Evolutionary conservation across 2,888 invertebrate genomes (phyloP).

Genomic region (Clepsis dumicolana): DNA sequence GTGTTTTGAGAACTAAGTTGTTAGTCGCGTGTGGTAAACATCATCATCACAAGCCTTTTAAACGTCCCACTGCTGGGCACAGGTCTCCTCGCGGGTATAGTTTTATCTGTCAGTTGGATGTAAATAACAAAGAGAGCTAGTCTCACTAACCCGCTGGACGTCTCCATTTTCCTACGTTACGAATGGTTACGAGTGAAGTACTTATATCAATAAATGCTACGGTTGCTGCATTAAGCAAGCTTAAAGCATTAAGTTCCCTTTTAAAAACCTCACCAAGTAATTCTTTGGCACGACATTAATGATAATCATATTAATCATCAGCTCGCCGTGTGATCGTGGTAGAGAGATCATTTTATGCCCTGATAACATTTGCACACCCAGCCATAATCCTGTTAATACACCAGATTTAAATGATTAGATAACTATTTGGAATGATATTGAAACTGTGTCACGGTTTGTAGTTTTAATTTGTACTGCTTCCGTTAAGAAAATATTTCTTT

Average conservation of each 20-base stretch:
- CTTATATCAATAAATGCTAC: not conserved
- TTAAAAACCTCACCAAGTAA: not conserved
- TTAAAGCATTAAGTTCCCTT: not conserved
- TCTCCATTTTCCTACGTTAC: no score
- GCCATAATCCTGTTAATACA: slow-evolving; percentile 11
- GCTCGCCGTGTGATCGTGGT: slow-evolving; percentile 19
- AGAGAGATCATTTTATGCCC: slow-evolving; percentile 21
- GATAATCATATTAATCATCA: slow-evolving; percentile 36
- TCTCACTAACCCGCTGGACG: no score
- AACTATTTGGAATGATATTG: slow-evolving; percentile 17
- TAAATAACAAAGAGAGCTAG: no score
- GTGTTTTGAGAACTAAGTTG: not conserved
- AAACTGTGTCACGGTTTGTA: not conserved
- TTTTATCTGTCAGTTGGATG: no score
- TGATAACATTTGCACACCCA: slow-evolving; percentile 19
- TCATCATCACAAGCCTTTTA: no score
- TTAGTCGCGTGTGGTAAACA: no score
- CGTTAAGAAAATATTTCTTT: no score
- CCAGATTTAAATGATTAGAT: slow-evolving; percentile 30
- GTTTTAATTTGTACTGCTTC: not conserved
- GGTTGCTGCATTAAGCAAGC: not conserved
- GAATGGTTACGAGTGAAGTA: no score
- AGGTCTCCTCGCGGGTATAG: no score
- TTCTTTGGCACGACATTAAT: slow-evolving; percentile 11
- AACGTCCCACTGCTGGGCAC: no score